These are phyloP conservation scores for Hemicrepidius hirtus DNA, from an alignment of 2,888 invertebrate species.

Conservation along the genomic window DNA sequence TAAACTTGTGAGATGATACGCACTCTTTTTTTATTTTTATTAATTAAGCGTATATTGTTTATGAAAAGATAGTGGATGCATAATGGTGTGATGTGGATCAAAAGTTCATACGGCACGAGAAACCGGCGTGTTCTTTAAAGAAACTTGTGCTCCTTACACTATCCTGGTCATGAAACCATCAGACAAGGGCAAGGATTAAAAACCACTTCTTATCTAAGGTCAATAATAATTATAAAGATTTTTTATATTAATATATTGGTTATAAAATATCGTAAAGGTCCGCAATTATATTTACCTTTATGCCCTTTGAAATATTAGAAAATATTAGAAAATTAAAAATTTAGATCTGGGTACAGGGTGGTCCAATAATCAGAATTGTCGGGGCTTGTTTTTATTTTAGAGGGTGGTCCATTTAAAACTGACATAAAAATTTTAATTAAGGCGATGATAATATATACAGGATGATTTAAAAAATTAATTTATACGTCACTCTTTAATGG, in stretches of 20 bases:
- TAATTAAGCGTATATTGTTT: conserved; percentile 20
- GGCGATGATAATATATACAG: too few relatives aligned
- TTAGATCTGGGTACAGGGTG: too few relatives aligned
- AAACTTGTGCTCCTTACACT: background rate
- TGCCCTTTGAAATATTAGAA: too few relatives aligned
- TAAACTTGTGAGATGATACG: background rate
- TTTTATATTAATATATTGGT: background rate
- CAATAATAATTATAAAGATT: conserved; percentile 10
- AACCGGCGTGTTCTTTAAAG: conserved; percentile 14
- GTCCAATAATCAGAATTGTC: too few relatives aligned
- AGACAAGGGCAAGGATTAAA: conserved; percentile 35
- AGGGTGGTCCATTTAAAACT: too few relatives aligned
- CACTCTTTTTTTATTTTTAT: background rate
- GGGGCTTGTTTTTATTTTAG: too few relatives aligned
- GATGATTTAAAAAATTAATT: too few relatives aligned
- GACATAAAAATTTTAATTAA: too few relatives aligned
- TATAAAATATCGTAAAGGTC: too few relatives aligned
- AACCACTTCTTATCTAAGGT: conserved; percentile 1
- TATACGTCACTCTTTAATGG: too few relatives aligned
- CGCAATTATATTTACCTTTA: conserved; percentile 24
- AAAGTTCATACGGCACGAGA: conserved; percentile 42
- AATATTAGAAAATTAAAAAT: too few relatives aligned
- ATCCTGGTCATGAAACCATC: conserved; percentile 18
- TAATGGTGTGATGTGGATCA: conserved; percentile 47
- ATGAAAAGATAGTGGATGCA: background rate